These are phyloP conservation scores for Galago senegalensis DNA, from an alignment of 2,797 vertebrate species.

Conservation along the genomic window DNA sequence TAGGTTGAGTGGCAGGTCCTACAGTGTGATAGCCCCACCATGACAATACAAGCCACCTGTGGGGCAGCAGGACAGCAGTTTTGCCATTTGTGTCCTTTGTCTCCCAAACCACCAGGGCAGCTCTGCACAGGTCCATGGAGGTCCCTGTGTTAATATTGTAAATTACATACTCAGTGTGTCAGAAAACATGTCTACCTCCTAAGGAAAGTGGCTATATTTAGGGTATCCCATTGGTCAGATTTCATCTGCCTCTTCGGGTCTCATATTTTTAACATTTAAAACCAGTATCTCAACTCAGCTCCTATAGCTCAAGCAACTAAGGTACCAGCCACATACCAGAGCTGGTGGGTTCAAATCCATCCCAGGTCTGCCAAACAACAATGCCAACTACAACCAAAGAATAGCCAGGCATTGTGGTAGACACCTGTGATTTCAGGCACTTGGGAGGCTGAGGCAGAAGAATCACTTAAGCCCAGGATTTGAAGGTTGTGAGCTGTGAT, in stretches of 20 bases:
- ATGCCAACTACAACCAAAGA: too few species aligned
- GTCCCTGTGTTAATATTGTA: not conserved
- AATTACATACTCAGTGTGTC: not conserved
- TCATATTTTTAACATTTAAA: constrained; percentile 5
- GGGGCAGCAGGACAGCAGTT: not conserved
- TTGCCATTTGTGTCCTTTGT: not conserved
- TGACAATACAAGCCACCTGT: not conserved
- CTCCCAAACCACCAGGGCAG: not conserved
- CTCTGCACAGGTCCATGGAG: not conserved
- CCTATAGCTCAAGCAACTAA: too few species aligned
- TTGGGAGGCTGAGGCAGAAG: too few species aligned
- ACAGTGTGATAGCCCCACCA: not conserved
- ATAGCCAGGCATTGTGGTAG: too few species aligned
- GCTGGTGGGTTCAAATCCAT: too few species aligned
- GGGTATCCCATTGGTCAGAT: not conserved
- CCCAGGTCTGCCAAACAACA: too few species aligned
- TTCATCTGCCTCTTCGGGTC: not conserved
- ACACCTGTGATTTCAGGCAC: too few species aligned
- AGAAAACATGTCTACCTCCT: not conserved
- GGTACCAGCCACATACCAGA: too few species aligned
- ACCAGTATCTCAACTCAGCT: too few species aligned
- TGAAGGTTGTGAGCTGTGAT: too few species aligned
- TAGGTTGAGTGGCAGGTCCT: not conserved
- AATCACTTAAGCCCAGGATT: too few species aligned
- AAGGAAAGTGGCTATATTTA: not conserved